Percentiles rank a stretch among this genome's conserved stretches.
phyloP scores from a whole-genome alignment of 2,888 invertebrate genomes.

The Pteria penguin region DNA sequence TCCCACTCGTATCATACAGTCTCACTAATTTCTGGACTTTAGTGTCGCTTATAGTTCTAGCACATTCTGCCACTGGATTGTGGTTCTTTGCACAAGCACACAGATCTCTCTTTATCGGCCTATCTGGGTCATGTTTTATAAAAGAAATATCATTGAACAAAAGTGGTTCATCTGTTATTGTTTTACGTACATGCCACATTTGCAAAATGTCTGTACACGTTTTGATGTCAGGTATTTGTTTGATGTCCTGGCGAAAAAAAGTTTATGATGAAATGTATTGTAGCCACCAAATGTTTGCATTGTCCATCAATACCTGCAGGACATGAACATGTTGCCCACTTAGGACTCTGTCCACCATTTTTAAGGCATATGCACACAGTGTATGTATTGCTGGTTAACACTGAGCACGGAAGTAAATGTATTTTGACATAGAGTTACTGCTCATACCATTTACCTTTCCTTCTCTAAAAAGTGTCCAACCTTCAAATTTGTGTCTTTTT shows the following conservation, averaged over 20 bases:
- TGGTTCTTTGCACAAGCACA: neutral
- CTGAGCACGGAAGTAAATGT: too few relatives aligned
- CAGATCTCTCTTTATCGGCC: conserved; percentile 1
- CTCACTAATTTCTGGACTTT: neutral
- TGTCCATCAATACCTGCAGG: conserved; percentile 39
- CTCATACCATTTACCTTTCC: neutral
- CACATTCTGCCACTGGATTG: neutral
- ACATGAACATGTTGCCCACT: conserved; percentile 35
- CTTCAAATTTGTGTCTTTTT: neutral
- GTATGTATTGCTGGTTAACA: too few relatives aligned
- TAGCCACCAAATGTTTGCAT: conserved; percentile 35
- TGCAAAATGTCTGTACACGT: conserved; percentile 37
- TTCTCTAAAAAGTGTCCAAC: neutral
- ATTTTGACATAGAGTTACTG: conserved; percentile 1
- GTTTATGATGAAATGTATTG: conserved; percentile 30
- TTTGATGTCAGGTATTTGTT: conserved; percentile 30
- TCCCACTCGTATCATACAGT: neutral
- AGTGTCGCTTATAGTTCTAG: neutral
- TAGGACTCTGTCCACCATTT: conserved; percentile 24
- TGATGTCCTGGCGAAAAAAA: conserved; percentile 12
- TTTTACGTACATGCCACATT: conserved; percentile 39
- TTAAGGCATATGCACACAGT: conserved; percentile 29
- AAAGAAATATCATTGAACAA: conserved; percentile 22
- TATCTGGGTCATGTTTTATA: conserved; percentile 6
- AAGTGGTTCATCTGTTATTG: conserved; percentile 33